A percentile compares a stretch with the other conserved stretches of the same genome.
phyloP scores from a whole-genome alignment of 2,113 vertebrate species.

The Rallus limicola region DNA sequence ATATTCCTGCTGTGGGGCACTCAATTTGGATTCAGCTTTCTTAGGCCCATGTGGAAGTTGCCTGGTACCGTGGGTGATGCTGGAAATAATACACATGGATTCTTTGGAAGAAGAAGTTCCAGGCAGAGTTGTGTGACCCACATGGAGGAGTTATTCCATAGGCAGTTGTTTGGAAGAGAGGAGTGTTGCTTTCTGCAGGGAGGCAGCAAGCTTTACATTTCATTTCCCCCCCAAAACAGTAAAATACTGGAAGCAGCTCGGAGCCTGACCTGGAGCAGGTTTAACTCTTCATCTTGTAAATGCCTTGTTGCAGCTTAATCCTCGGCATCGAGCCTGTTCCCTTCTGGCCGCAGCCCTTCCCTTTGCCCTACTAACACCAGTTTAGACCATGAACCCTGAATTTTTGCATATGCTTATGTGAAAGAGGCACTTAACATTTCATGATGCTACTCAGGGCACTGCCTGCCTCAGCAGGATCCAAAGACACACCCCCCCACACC shows the following conservation, averaged over 20 bases:
- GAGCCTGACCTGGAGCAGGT: neutral
- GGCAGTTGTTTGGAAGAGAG: slow-evolving; percentile 2
- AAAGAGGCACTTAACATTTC: neutral
- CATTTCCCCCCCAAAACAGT: neutral
- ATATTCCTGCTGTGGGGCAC: neutral
- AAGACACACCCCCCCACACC: neutral
- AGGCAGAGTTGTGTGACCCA: neutral
- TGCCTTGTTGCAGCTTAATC: neutral
- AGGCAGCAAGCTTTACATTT: neutral
- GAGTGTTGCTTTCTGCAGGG: neutral
- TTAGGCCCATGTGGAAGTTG: neutral
- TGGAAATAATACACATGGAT: neutral
- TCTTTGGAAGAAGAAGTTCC: neutral
- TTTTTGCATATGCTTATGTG: neutral
- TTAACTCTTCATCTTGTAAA: neutral
- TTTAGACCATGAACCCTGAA: neutral
- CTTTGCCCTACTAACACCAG: neutral
- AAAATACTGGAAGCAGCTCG: neutral
- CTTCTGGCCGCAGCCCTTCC: neutral
- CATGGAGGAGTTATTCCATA: neutral
- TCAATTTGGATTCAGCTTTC: neutral
- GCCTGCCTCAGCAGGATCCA: slow-evolving; percentile 15
- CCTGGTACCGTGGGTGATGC: neutral
- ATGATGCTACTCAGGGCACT: neutral
- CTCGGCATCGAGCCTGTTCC: neutral